Evolutionary conservation across 2,888 invertebrate genomes (phyloP).

Genomic region (Hypercompe scribonia): DNA sequence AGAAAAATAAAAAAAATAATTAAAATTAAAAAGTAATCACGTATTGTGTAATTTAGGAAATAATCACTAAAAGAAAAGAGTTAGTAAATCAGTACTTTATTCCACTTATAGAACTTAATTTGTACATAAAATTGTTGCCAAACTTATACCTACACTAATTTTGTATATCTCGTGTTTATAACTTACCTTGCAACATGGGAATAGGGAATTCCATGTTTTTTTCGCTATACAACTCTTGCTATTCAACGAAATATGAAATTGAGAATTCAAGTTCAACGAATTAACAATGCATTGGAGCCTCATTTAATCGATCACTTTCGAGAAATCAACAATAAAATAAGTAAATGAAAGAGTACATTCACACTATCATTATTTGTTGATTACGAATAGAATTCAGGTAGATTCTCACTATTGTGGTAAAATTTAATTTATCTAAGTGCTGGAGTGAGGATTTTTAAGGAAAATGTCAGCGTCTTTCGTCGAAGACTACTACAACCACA

Average conservation of each 20-base stretch:
- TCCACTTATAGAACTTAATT: too few relatives aligned
- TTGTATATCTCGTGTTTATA: not conserved
- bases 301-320: not conserved
- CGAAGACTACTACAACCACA: not conserved
- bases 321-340: not conserved
- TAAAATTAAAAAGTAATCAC: too few relatives aligned
- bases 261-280: too few relatives aligned
- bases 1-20: too few relatives aligned
- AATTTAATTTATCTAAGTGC: slow-evolving; percentile 1
- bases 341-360: not conserved
- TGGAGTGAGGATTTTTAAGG: not conserved
- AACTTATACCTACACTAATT: not conserved
- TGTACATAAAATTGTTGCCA: not conserved
- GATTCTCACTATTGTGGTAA: not conserved
- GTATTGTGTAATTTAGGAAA: too few relatives aligned
- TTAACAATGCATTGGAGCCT: too few relatives aligned
- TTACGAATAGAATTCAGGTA: not conserved
- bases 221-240: too few relatives aligned
- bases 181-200: not conserved
- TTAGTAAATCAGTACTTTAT: too few relatives aligned
- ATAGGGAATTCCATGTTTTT: too few relatives aligned
- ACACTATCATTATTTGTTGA: not conserved
- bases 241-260: too few relatives aligned
- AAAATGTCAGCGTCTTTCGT: too few relatives aligned
- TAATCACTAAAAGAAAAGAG: too few relatives aligned